Base-by-base conservation (phyloP, 92 coral and sea anemone genomes). In the Blastomussa wellsi region DNA sequence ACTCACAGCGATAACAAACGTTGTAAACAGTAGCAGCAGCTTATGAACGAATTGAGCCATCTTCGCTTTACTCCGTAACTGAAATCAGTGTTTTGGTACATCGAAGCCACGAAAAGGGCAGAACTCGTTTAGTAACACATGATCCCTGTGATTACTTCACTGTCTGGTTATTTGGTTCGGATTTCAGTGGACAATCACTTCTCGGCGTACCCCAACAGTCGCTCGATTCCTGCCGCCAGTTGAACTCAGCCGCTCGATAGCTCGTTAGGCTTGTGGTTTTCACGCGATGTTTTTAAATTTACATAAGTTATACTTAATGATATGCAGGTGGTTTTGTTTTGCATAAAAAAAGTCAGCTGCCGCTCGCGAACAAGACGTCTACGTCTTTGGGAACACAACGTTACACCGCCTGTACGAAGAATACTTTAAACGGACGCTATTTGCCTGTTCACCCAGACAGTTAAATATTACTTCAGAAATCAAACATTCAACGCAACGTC, bases 241-340 rank as follows among this genome's bases (percentile, higher is more conserved):
- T 74, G 73, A 72, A 72, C 41, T 49, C 64, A 44, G 64, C 64
- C 64, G 64, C 29, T 57, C 79, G 79, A 52, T n/a, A 3, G 49
- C 11, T 74, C 55, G 79, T 38, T 2, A 31, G 74, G 72, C 87
- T 75, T 59, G 87, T 83, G 85, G 80, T 42, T 83, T 74, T 74
- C 74, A 83, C 80, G 22, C 73, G 39, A 72, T 13, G 66, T 9
- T 31, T 36, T 72, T 8, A n/a, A 65, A 74, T 83, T 83, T 74
- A n/a, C 87, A 74, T 83, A 83, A 74, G 16, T 83, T 83, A 74
- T 31, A 75, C 36, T 83, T 83, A 57, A 83, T 83, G 80, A 83
- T 71, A 72, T 73, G 74, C 72, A n/a, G 10, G 22, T 48, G 41
- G 17, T n/a, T 69, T 29, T 48, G 48, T 11, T 72, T 71, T 52